Evolutionary conservation across 2,113 vertebrate species (phyloP), one percentile per base, ranked within the genome.

Genomic region (Eptatretus burgeri): DNA sequence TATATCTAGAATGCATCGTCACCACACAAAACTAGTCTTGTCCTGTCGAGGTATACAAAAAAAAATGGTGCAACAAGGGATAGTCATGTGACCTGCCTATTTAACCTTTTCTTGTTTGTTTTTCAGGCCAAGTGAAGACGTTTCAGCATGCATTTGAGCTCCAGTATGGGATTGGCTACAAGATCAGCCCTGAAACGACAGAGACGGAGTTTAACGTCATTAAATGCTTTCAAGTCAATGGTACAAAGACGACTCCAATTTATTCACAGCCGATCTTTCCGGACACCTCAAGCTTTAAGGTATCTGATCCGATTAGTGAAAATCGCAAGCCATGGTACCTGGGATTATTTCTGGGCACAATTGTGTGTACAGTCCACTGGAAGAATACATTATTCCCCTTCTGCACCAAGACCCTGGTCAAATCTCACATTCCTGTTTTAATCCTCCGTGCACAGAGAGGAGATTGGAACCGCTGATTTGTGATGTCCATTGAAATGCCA

Each of bases 151-250:
- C 71, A 0, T 70, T 51, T 0, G 66, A 72, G 66, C 67, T 75
- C 65, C 74, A 73, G 4, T 76, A 75, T 0, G 78, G 79, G 5
- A 60, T 72, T 27, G 49, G 56, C 63, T 82, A 78, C 65, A 80
- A 81, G 71, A 77, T 80, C 68, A 79, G 73, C 0, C 78, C 79
- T 0, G 77, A 78, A 68, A 84, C 78, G 13, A 79, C 75, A 0
- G 78, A 82, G 71, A 73, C 69, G 1, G 77, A 77, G 68, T 67
- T 72, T 65, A 82, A 80, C 13, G 20, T 75, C 16, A 73, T 76
- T 68, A 80, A 75, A 66, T 83, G 80, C 63, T 82, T 85, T 71
- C 78, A 77, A 72, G 66, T 78, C 66, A 77, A 75, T 0, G 84
- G 81, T 17, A 82, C 79, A 16, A 65, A 78, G 68, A 71, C 75